Evolutionary conservation across 2,888 invertebrate genomes (phyloP).

Genomic region (Trissolcus brochymenae): DNA sequence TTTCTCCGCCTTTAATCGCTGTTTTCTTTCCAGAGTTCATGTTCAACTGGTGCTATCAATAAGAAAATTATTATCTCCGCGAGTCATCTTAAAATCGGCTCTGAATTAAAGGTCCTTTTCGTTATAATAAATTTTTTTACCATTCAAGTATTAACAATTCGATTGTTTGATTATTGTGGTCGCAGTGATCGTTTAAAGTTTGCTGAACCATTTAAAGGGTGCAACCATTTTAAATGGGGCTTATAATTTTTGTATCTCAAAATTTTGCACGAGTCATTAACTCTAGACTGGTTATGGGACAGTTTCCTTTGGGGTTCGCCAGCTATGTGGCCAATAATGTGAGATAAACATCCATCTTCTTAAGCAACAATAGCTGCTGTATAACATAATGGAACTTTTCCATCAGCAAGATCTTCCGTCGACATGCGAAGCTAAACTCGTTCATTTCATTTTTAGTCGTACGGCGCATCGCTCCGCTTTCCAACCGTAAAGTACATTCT

Average conservation of each 20-base stretch:
- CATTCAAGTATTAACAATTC: too few relatives aligned
- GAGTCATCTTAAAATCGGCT: too few relatives aligned
- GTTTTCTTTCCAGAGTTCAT: neutral
- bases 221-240: too few relatives aligned
- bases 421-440: conserved; percentile 52
- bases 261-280: conserved; percentile 37
- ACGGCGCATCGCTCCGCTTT: conserved; percentile 34
- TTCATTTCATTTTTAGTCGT: conserved; percentile 47
- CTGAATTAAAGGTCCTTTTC: too few relatives aligned
- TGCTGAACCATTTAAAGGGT: too few relatives aligned
- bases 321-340: conserved; percentile 37
- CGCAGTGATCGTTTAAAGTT: too few relatives aligned
- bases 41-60: neutral
- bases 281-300: conserved; percentile 10
- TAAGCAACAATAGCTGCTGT: conserved; percentile 45
- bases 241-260: conserved; percentile 11
- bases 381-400: conserved; percentile 57
- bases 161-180: too few relatives aligned
- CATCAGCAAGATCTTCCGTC: conserved; percentile 50
- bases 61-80: too few relatives aligned
- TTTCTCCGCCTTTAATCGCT: neutral
- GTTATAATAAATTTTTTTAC: too few relatives aligned
- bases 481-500: conserved; percentile 28
- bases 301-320: conserved; percentile 13
- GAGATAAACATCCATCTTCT: conserved; percentile 52